These are phyloP conservation scores for Gracilinanus agilis DNA, from an alignment of 2,113 vertebrate genomes.

Conservation along the genomic window DNA sequence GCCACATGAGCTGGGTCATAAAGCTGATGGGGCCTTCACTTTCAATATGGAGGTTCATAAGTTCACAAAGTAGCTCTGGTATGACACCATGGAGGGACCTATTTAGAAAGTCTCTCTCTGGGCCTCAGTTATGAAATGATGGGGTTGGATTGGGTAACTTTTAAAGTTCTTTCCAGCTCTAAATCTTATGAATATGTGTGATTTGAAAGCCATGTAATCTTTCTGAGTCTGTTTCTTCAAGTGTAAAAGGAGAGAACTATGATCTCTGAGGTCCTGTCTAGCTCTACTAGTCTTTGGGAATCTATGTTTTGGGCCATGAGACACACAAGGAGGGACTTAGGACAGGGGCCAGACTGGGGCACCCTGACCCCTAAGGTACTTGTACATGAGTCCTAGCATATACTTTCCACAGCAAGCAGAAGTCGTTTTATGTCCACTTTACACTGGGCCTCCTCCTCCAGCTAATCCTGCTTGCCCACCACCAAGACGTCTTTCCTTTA, in stretches of 20 bases:
- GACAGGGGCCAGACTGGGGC: background rate
- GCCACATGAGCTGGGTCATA: background rate
- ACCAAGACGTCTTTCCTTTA: background rate
- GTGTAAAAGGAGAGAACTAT: background rate
- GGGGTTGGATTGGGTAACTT: background rate
- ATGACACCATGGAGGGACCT: background rate
- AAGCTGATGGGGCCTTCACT: background rate
- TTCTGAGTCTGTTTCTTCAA: background rate
- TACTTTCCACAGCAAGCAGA: background rate
- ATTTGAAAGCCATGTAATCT: background rate
- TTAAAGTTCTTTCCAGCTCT: background rate
- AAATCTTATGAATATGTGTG: background rate
- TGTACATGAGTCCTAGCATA: background rate
- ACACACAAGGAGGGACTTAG: background rate
- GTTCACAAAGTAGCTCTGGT: background rate
- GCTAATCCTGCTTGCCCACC: background rate
- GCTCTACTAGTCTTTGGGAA: background rate
- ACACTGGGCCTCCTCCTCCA: background rate
- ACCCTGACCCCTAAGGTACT: background rate
- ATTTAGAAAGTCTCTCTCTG: background rate
- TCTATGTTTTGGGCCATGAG: background rate
- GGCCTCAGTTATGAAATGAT: background rate
- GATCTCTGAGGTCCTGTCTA: background rate
- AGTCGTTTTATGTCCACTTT: background rate
- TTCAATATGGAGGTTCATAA: background rate